phyloP scores from a whole-genome alignment of 2,888 invertebrate genomes.

The Caenorhabditis panamensis region DNA sequence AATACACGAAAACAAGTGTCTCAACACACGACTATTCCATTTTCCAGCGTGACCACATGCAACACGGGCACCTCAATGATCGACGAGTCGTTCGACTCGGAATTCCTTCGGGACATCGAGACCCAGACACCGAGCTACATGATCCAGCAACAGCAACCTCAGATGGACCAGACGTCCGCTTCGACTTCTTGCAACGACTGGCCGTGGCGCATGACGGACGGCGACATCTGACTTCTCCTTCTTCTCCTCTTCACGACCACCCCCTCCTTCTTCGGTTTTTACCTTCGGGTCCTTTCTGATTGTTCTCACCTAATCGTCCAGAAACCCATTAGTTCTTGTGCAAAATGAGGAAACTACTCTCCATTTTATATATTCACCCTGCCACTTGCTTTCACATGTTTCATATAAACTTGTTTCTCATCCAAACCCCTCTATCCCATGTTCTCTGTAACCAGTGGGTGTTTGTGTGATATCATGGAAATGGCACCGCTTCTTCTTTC shows the following conservation, averaged over 20 bases:
- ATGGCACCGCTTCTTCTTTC: conserved; percentile 1
- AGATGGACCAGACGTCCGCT: neutral
- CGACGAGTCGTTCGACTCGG: conserved; percentile 47
- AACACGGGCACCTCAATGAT: conserved; percentile 58
- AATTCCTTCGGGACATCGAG: conserved; percentile 56
- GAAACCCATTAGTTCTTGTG: conserved; percentile 45
- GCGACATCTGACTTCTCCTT: conserved; percentile 35
- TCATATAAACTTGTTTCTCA: neutral
- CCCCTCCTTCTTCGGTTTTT: conserved; percentile 10
- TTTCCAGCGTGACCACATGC: conserved; percentile 45
- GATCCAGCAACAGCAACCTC: conserved; percentile 8
- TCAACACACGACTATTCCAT: neutral
- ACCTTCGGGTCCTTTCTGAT: neutral
- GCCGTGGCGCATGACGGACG: conserved; percentile 28
- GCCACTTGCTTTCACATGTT: neutral
- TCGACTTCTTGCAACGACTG: conserved; percentile 18
- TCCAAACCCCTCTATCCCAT: neutral
- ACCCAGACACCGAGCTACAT: conserved; percentile 59
- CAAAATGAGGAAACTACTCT: conserved; percentile 23
- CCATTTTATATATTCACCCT: neutral
- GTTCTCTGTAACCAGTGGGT: conserved; percentile 8
- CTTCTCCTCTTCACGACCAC: conserved; percentile 9
- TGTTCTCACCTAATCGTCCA: conserved; percentile 38
- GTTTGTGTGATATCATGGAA: conserved; percentile 42
- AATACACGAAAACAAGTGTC: neutral